Evolutionary conservation across 2,113 vertebrate genomes (phyloP), one percentile per base, ranked within the genome.

Genomic region (Gnathonemus echidnorhynchus): DNA sequence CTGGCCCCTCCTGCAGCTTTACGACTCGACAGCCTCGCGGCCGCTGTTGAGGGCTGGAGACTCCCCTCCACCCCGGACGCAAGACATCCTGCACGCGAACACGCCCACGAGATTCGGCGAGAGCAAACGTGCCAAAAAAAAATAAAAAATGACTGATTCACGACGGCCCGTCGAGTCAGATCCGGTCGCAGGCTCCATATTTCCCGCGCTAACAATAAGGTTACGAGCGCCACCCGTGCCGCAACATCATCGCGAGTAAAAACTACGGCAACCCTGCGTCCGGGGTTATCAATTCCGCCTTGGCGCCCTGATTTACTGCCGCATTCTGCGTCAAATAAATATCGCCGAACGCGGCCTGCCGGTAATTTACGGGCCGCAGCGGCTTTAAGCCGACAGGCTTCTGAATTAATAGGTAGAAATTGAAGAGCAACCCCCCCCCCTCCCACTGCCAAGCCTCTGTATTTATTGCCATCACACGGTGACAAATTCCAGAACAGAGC

Each of bases 241-340:
- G 52, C 90, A 91, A 90, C 89, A 93, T 93, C 93, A 95, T 93
- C 92, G 87, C 91, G 77, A 92, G 91, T 91, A 91, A 91, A 93
- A 93, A 93, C 91, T 90, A 93, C 91, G 93, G 92, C 92, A 56
- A 86, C 90, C 90, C 90, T 83, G 50, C 91, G 92, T 93, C 93
- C 93, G 91, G 93, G 93, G 93, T 93, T 94, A 95, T 94, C 93
- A 93, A 92, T 93, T 91, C 70, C 52, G 70, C 93, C 91, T 19
- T 27, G 7, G 50, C 2, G 74, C 35, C 27, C 88, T 92, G 93
- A 95, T 94, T 94, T 95, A 95, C 93, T 91, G 91, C 87, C 89
- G 92, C 91, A 66, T 94, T 95, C 91, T 91, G 89, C 90, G 92
- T 93, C 92, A 95, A 93, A 95, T 95, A 95, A 94, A 95, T 93